Evolutionary conservation across 2,797 vertebrate genomes (phyloP), one percentile per base, ranked within the genome.

Genomic region (Meda fulgida): DNA sequence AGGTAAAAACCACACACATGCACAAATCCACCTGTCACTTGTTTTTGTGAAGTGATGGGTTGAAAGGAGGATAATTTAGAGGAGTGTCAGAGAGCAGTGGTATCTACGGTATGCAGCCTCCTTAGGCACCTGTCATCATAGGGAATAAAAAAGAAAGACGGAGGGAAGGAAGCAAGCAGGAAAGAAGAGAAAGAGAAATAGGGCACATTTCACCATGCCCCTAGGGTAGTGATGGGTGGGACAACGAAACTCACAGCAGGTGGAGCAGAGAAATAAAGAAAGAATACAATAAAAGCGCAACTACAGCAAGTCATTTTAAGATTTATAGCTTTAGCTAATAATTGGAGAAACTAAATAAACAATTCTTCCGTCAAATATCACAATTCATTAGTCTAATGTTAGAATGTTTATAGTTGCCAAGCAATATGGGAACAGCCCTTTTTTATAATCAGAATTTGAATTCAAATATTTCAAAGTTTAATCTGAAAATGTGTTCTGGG

Each of bases 61-160:
- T 89, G 88, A 93, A 92, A 91, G 92, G 63, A 66, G 69, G 55
- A 73, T 85, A 2, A 80, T 88, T 92, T 91, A 79, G 85, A 90
- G 60, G 87, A 90, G 79, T 89, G 91, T 92, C 90, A 90, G 92
- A 87, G 92, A 92, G 89, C 91, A 89, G 89, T 95, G 92, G 94
- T 95, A 97, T 95, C 92, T 92, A 80, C 94, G 94, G 94, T 91
- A 97, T 97, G 96, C 90, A 90, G 93, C 92, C 92, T 84, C 94
- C 92, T 3, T 70, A 91, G 94, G 93, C 92, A 86, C 84, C 88
- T 94, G 94, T 96, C 95, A 96, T 93, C 89, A 90, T 89, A 90
- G 82, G 89, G 69, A 83, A 78, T 77, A 73, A 83, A 38, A 81
- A 60, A 75, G 48, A 84, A 79, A 73, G 84, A 87, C 67, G 81